phyloP scores from a whole-genome alignment of 1,140 invertebrate species.

The Pissodes strobi region DNA sequence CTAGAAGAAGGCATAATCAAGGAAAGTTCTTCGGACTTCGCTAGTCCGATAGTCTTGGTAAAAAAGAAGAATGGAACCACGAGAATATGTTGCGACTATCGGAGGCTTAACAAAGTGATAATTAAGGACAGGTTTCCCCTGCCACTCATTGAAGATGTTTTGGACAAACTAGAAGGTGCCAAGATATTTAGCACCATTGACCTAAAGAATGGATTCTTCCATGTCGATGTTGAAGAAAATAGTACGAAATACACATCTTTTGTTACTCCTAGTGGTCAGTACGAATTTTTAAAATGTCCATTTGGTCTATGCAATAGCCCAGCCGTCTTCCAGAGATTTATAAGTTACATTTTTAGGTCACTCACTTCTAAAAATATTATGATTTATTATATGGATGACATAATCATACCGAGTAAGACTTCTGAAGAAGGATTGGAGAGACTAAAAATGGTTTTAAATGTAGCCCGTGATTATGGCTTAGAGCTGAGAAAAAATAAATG shows the following conservation, averaged over 20 bases:
- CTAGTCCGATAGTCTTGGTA: no score
- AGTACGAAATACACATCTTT: conserved; percentile 45
- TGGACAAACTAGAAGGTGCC: conserved; percentile 36
- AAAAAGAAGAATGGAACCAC: conserved; percentile 50
- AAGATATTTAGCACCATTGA: conserved; percentile 44
- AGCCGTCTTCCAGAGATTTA: conserved; percentile 36
- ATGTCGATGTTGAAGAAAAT: conserved; percentile 43
- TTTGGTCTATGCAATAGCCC: no score
- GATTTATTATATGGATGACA: no score
- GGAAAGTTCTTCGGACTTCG: conserved; percentile 54
- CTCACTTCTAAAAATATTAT: conserved; percentile 43
- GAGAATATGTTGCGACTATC: conserved; percentile 60
- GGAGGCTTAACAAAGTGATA: conserved; percentile 54
- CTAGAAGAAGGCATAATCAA: conserved; percentile 37
- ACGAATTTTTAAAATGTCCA: conserved; percentile 43
- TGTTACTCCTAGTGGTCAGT: conserved; percentile 42
- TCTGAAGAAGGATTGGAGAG: conserved; percentile 48
- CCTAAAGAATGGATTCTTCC: conserved; percentile 53
- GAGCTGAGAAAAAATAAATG: conserved; percentile 51
- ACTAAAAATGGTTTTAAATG: conserved; percentile 43
- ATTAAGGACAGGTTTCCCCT: conserved; percentile 46
- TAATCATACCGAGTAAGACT: no score
- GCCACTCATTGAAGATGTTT: conserved; percentile 41
- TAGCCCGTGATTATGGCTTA: conserved; percentile 49
- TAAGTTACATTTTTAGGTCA: conserved; percentile 44